phyloP scores from a whole-genome alignment of 2,797 vertebrate genomes.

The Mormyrus proboscirostris region DNA sequence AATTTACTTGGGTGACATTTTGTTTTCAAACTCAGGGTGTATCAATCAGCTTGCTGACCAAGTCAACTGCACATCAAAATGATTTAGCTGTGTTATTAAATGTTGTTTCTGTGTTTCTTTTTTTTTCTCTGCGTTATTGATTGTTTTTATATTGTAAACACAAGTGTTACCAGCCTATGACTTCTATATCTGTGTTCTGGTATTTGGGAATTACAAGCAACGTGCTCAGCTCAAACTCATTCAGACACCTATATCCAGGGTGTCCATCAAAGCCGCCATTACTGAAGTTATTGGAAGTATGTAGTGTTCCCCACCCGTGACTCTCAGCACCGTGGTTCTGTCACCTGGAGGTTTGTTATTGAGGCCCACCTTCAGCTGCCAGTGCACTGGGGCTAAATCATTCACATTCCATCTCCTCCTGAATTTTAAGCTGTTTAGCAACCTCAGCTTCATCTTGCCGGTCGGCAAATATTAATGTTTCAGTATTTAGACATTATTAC shows the following conservation, averaged over 20 bases:
- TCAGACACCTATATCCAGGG: background rate
- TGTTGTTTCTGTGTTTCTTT: background rate
- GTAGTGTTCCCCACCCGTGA: background rate
- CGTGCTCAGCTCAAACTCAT: background rate
- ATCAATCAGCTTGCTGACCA: background rate
- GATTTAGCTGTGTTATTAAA: conserved; percentile 4
- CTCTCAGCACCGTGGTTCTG: background rate
- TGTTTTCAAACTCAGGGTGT: background rate
- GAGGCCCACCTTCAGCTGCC: background rate
- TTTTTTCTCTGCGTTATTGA: background rate
- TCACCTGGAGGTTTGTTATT: background rate
- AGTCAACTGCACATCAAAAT: background rate
- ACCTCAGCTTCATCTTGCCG: background rate
- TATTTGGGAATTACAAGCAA: conserved; percentile 1
- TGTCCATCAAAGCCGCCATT: background rate
- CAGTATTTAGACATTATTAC: background rate
- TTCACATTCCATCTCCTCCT: background rate
- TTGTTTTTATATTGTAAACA: background rate
- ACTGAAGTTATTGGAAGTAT: background rate
- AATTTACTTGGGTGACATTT: background rate
- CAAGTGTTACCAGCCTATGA: background rate
- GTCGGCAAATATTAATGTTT: background rate
- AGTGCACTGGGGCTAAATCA: background rate
- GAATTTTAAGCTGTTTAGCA: background rate
- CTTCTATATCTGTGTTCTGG: background rate